Conservation (phyloP, 2,797 vertebrate species). For the Scarus forsteni region DNA sequence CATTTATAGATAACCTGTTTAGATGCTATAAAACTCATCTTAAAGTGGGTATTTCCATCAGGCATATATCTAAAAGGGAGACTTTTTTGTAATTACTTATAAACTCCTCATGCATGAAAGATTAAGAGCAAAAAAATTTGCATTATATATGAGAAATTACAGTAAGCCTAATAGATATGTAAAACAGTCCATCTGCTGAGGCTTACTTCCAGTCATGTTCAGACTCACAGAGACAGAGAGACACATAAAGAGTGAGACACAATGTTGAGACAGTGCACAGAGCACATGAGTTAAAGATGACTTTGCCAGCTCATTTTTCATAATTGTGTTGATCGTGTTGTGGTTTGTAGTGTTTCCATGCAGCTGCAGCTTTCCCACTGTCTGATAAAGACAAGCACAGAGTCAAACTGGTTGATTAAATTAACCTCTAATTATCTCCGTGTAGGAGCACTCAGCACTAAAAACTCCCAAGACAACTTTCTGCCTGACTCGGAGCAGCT, state of each 20-base stretch:
- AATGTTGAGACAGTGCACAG: conserved; percentile 50
- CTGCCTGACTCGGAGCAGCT: conserved; percentile 58
- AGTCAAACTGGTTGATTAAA: conserved; percentile 83
- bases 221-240: conserved; percentile 12
- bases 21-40: too few species aligned
- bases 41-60: too few species aligned
- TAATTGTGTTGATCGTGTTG: conserved; percentile 79
- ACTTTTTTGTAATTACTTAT: too few species aligned
- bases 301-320: conserved; percentile 65
- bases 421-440: conserved; percentile 78
- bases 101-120: too few species aligned
- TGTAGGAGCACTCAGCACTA: conserved; percentile 73
- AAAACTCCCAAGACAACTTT: conserved; percentile 68
- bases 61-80: too few species aligned
- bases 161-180: too few species aligned
- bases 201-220: too few species aligned
- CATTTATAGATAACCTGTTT: too few species aligned
- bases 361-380: conserved; percentile 67
- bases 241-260: conserved; percentile 50
- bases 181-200: too few species aligned
- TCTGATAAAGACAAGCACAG: conserved; percentile 79
- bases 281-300: conserved; percentile 64
- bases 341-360: background rate
- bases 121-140: too few species aligned
- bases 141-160: too few species aligned